Percentiles rank a stretch among this genome's conserved stretches.
Conservation (phyloP, 2,113 vertebrate genomes). For the Mungos mungo region DNA sequence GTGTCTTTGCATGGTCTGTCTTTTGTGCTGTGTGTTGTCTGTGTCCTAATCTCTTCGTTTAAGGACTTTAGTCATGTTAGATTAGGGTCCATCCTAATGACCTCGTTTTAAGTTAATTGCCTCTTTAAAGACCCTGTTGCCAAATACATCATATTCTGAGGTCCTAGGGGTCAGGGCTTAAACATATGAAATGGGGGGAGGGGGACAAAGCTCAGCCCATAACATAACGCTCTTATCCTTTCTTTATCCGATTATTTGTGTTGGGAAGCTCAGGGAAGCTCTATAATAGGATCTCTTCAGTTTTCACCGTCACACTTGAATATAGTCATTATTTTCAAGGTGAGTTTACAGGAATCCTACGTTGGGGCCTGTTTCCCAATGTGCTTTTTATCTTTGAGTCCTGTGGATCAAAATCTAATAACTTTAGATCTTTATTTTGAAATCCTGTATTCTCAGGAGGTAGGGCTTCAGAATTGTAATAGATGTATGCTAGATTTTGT, state of each 20-base stretch:
- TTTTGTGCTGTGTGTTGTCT: not conserved
- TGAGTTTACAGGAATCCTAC: constrained; percentile 42
- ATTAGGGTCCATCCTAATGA: not conserved
- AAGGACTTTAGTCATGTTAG: not conserved
- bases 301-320: not conserved
- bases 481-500: constrained; percentile 48
- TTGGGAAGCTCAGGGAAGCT: not conserved
- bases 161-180: not conserved
- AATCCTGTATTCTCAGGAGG: constrained; percentile 60
- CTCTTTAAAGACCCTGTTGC: not conserved
- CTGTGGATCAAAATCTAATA: constrained; percentile 59
- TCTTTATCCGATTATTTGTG: constrained; percentile 29
- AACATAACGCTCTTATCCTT: not conserved
- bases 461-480: constrained; percentile 62
- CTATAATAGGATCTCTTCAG: not conserved
- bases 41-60: not conserved
- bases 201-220: not conserved
- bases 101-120: not conserved
- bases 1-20: not conserved
- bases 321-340: constrained; percentile 59
- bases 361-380: constrained; percentile 22
- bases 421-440: constrained; percentile 69
- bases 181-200: not conserved
- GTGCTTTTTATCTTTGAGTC: constrained; percentile 50
- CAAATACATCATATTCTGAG: not conserved